Evolutionary conservation across 2,888 invertebrate species (phyloP).

Genomic region (Antheraea assamensis): DNA sequence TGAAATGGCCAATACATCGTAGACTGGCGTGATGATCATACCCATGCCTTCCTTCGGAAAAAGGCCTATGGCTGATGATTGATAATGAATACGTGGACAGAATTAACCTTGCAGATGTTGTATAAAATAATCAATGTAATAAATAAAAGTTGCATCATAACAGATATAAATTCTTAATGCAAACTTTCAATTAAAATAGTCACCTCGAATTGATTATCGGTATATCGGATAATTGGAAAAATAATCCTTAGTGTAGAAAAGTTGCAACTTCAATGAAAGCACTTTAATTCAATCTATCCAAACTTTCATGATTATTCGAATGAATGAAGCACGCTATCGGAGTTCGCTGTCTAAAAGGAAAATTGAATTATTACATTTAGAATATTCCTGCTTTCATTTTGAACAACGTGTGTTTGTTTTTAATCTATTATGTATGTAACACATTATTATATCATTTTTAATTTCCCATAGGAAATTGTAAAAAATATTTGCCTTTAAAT

Average conservation of each 20-base stretch:
- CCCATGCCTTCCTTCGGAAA: too few relatives aligned
- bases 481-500: too few relatives aligned
- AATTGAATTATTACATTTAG: neutral
- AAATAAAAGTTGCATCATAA: neutral
- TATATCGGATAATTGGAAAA: conserved; percentile 2
- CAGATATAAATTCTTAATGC: neutral
- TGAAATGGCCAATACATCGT: too few relatives aligned
- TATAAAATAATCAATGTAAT: neutral
- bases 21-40: too few relatives aligned
- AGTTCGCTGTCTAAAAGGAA: neutral
- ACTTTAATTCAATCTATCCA: conserved; percentile 3
- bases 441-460: too few relatives aligned
- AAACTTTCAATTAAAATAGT: neutral
- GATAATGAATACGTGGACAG: neutral
- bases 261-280: neutral
- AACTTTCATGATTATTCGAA: conserved; percentile 11
- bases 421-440: too few relatives aligned
- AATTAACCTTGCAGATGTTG: neutral
- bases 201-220: neutral
- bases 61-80: too few relatives aligned
- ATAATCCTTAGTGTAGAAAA: neutral
- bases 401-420: neutral
- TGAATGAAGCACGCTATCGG: neutral
- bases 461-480: too few relatives aligned
- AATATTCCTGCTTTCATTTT: neutral